Percentiles rank a stretch among this genome's conserved stretches.
Evolutionary conservation across 2,888 invertebrate species (phyloP).

Genomic region (Eupeodes latifasciatus): DNA sequence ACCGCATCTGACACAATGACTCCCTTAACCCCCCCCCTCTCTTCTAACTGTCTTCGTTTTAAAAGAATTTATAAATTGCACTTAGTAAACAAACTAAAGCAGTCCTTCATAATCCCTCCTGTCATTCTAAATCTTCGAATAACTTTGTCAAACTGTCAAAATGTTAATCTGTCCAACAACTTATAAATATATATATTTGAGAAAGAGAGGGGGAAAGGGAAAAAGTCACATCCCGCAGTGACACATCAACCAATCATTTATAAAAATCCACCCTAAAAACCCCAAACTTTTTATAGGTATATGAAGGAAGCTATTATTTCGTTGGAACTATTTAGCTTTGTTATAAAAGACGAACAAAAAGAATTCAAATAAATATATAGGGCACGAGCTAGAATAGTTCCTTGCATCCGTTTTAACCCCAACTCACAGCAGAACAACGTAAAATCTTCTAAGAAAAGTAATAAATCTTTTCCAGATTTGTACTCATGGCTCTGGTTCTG

Average conservation of each 20-base stretch:
- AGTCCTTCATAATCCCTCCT: conserved; percentile 53
- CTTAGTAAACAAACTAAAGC: conserved; percentile 35
- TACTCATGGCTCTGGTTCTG: background rate
- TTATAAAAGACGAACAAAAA: background rate
- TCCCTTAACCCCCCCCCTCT: background rate
- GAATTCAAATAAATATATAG: conserved; percentile 55
- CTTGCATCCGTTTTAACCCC: conserved; percentile 63
- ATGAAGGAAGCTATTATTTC: background rate
- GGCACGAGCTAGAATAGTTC: conserved; percentile 50
- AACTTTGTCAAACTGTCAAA: conserved; percentile 68
- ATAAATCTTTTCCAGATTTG: conserved; percentile 68
- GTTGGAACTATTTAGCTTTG: conserved; percentile 51
- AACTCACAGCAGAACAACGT: background rate
- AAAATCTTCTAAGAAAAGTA: conserved; percentile 53
- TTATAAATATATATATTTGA: too few species aligned
- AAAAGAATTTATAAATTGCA: conserved; percentile 29
- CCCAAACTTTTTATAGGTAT: conserved; percentile 17
- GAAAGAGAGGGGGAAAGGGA: too few species aligned
- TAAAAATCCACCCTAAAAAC: conserved; percentile 53
- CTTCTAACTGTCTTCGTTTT: too few species aligned
- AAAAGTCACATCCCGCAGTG: conserved; percentile 57
- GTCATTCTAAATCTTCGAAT: conserved; percentile 45
- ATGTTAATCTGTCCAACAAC: conserved; percentile 17
- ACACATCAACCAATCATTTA: conserved; percentile 71
- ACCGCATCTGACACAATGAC: background rate